Evolutionary conservation across 2,888 invertebrate species (phyloP).

Genomic region (Dasypogon diadema): DNA sequence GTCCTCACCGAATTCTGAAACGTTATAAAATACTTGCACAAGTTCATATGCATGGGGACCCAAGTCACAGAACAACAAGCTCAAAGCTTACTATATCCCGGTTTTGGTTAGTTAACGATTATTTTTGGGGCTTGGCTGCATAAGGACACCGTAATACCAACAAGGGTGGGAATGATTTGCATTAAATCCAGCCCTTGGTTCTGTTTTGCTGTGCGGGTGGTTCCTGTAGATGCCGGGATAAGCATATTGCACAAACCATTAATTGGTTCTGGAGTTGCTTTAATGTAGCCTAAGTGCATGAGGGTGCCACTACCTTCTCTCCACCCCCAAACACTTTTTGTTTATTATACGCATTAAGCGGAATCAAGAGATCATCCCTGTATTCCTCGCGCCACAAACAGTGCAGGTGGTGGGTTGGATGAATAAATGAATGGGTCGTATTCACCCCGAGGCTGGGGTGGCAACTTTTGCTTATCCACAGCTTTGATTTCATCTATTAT

Average conservation of each 20-base stretch:
- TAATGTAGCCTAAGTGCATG: not conserved
- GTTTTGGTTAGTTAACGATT: slow-evolving; percentile 41
- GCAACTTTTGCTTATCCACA: not conserved
- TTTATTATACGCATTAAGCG: not conserved
- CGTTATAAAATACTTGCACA: too few relatives aligned
- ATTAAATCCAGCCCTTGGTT: not conserved
- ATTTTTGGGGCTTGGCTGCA: not conserved
- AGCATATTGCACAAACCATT: slow-evolving; percentile 36
- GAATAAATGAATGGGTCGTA: too few relatives aligned
- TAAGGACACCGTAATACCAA: not conserved
- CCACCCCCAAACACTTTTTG: not conserved
- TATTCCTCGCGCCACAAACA: too few relatives aligned
- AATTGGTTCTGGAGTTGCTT: slow-evolving; percentile 17
- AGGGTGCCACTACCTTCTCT: not conserved
- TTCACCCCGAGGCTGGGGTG: not conserved
- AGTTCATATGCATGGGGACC: too few relatives aligned
- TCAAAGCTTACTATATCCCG: slow-evolving; percentile 20
- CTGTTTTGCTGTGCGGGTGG: not conserved
- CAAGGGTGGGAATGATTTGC: slow-evolving; percentile 8
- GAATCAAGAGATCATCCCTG: not conserved
- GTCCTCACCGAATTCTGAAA: too few relatives aligned
- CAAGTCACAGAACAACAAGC: not conserved
- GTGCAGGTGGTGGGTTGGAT: too few relatives aligned
- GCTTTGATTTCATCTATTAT: not conserved
- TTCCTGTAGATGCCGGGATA: too few relatives aligned